Percentiles rank a stretch among this genome's conserved stretches.
Conservation (phyloP, 2,797 vertebrate species). For the Crenichthys baileyi region DNA sequence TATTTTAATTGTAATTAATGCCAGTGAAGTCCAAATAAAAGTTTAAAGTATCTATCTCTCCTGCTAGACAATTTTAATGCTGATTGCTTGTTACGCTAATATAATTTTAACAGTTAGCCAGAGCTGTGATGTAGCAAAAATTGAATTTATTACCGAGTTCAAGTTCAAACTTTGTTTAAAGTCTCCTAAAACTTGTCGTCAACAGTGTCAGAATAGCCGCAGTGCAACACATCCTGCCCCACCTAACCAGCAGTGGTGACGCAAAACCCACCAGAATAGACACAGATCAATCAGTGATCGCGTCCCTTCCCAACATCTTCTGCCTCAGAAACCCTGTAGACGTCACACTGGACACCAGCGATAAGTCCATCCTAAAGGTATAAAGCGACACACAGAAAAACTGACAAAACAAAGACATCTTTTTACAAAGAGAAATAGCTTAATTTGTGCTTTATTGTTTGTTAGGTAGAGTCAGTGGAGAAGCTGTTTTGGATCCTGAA, state of each 20-base stretch:
- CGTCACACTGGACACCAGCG: slow-evolving; percentile 84
- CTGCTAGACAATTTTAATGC: slow-evolving; percentile 28
- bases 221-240: slow-evolving; percentile 86
- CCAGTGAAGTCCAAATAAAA: slow-evolving; percentile 29
- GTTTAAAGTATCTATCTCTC: slow-evolving; percentile 41
- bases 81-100: slow-evolving; percentile 5
- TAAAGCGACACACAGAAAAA: background rate
- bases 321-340: slow-evolving; percentile 82
- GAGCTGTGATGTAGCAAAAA: slow-evolving; percentile 13
- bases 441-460: slow-evolving; percentile 1
- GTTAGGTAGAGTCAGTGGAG: slow-evolving; percentile 89
- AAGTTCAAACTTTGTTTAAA: slow-evolving; percentile 4
- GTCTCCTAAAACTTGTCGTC: slow-evolving; percentile 32
- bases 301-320: slow-evolving; percentile 84
- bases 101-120: slow-evolving; percentile 8
- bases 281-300: slow-evolving; percentile 76
- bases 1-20: slow-evolving; percentile 68
- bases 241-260: slow-evolving; percentile 81
- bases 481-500: slow-evolving; percentile 89
- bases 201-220: slow-evolving; percentile 86
- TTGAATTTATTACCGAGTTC: background rate
- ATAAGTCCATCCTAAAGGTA: slow-evolving; percentile 91
- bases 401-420: background rate
- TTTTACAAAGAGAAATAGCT: background rate
- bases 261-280: slow-evolving; percentile 74